Evolutionary conservation across 1,140 invertebrate species (phyloP).

Genomic region (Galleria mellonella): DNA sequence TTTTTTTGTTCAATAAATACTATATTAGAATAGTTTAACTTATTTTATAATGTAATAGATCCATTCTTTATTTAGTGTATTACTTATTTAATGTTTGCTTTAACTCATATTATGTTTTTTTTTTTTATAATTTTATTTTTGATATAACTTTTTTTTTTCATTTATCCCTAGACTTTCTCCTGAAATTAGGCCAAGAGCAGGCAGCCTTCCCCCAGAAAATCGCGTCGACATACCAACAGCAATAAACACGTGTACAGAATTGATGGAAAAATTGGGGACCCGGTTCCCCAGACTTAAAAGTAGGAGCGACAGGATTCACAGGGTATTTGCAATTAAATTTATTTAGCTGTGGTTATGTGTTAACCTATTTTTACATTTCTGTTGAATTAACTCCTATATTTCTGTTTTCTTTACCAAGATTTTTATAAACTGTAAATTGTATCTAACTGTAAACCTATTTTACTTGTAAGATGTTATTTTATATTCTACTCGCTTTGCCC

Average conservation of each 20-base stretch:
- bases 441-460: no score
- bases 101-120: not conserved
- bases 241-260: conserved; percentile 50
- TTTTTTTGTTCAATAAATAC: no score
- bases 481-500: no score
- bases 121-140: conserved; percentile 3
- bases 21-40: no score
- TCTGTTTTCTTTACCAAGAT: not conserved
- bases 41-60: no score
- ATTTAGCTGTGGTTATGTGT: not conserved
- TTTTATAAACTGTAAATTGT: no score
- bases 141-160: conserved; percentile 7
- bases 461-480: no score
- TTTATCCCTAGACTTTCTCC: conserved; percentile 22
- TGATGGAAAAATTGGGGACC: conserved; percentile 76
- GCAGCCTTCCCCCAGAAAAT: conserved; percentile 35
- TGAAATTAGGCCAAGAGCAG: conserved; percentile 38
- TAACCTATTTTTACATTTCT: not conserved
- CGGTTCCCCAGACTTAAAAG: conserved; percentile 71
- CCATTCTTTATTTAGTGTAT: no score
- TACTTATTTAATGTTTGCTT: no score
- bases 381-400: conserved; percentile 2
- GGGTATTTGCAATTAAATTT: conserved; percentile 57
- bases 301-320: conserved; percentile 75
- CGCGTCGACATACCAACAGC: conserved; percentile 26